Evolutionary conservation across 2,797 vertebrate genomes (phyloP).

Genomic region (Hyperoplus immaculatus): DNA sequence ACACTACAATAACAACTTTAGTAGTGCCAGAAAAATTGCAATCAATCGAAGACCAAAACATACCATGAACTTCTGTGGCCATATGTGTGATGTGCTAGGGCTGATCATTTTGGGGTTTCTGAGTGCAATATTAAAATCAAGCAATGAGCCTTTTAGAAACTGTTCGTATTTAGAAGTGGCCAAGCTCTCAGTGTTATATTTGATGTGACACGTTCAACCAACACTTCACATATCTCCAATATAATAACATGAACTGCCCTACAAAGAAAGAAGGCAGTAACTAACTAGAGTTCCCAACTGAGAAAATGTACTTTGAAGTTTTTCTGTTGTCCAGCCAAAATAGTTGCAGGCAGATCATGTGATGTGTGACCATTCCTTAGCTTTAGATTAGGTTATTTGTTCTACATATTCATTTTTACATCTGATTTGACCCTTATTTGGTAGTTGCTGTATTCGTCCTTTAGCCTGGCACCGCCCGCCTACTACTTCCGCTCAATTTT

Average conservation of each 20-base stretch:
- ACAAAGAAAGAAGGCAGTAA: too few species aligned
- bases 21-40: neutral
- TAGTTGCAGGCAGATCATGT: too few species aligned
- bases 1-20: neutral
- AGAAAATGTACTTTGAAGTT: too few species aligned
- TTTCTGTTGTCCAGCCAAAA: too few species aligned
- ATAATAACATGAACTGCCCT: constrained; percentile 10
- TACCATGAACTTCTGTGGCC: neutral
- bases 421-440: too few species aligned
- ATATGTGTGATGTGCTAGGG: constrained; percentile 6
- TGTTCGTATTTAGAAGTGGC: constrained; percentile 12
- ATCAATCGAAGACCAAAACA: constrained; percentile 1
- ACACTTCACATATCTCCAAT: constrained; percentile 45
- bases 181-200: constrained; percentile 9
- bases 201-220: constrained; percentile 28
- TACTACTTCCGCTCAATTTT: too few species aligned
- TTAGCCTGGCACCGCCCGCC: too few species aligned
- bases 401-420: too few species aligned
- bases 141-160: neutral
- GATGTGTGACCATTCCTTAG: too few species aligned
- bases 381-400: too few species aligned
- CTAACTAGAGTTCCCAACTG: too few species aligned
- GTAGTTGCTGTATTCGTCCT: too few species aligned
- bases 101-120: neutral
- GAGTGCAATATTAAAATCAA: neutral